Conservation (phyloP, 1,140 invertebrate species). For the Latrodectus geometricus region DNA sequence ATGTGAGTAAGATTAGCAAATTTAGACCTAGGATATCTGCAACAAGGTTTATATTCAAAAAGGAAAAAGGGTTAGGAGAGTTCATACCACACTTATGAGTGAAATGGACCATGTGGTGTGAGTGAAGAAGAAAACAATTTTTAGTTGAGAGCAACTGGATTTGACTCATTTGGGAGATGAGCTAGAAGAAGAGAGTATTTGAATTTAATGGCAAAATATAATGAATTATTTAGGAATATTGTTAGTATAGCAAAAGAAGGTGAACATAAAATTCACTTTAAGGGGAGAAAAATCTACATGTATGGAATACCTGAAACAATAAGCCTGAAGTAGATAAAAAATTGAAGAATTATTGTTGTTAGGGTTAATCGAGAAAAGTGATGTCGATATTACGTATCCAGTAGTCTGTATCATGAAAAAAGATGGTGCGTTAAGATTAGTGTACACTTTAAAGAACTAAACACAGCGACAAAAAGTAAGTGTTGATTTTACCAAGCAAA, state of each 20-base stretch:
- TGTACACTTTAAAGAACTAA: background rate
- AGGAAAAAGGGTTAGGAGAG: too few relatives aligned
- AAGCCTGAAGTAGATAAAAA: slow-evolving; percentile 8
- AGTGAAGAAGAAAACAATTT: too few relatives aligned
- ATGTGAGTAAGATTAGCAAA: too few relatives aligned
- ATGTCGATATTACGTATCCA: background rate
- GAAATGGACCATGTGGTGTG: too few relatives aligned
- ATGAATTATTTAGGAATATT: background rate
- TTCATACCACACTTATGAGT: too few relatives aligned
- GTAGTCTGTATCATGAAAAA: slow-evolving; percentile 11
- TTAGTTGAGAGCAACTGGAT: too few relatives aligned
- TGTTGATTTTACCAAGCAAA: background rate
- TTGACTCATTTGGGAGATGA: too few relatives aligned
- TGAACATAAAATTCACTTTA: background rate
- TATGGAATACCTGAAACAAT: slow-evolving; percentile 14
- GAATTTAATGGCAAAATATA: too few relatives aligned
- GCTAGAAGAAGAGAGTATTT: too few relatives aligned
- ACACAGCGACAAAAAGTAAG: background rate
- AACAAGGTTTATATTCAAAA: too few relatives aligned
- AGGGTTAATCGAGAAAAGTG: background rate
- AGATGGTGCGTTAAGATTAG: background rate
- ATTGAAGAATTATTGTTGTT: background rate
- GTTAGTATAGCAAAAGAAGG: slow-evolving; percentile 1
- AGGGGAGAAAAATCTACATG: background rate
- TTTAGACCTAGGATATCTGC: too few relatives aligned